Conservation (phyloP, 2,888 invertebrate species). For the Caenorhabditis becei region DNA sequence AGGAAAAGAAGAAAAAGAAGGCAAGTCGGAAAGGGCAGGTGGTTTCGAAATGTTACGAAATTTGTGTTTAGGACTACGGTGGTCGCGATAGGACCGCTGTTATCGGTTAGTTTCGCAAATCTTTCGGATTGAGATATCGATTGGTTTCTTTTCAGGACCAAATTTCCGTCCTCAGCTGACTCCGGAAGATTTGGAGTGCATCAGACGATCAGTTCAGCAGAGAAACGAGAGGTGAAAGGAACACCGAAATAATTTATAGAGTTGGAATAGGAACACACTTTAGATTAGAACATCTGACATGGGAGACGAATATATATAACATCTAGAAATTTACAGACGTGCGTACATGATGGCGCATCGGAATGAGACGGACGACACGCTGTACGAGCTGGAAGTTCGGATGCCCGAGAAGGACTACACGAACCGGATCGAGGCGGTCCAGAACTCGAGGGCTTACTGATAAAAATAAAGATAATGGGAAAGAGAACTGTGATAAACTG, state of each 20-base stretch:
- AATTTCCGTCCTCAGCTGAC: constrained; percentile 53
- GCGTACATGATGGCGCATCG: constrained; percentile 63
- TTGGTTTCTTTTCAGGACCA: constrained; percentile 53
- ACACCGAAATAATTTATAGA: constrained; percentile 30
- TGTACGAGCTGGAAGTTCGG: constrained; percentile 56
- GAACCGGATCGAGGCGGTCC: constrained; percentile 26
- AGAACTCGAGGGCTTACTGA: constrained; percentile 35
- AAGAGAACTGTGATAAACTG: background rate
- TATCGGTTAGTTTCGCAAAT: constrained; percentile 21
- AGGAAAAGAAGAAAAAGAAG: constrained; percentile 33
- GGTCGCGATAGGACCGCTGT: constrained; percentile 21
- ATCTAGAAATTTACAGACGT: constrained; percentile 42
- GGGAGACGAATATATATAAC: background rate
- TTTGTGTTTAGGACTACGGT: background rate
- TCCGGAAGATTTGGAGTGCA: constrained; percentile 55
- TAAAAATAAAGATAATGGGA: background rate
- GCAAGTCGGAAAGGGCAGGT: background rate
- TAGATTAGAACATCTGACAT: background rate
- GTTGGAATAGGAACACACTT: background rate
- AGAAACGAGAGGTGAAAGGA: constrained; percentile 59
- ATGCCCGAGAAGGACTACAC: constrained; percentile 64
- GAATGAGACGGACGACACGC: constrained; percentile 61
- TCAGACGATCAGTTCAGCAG: constrained; percentile 54
- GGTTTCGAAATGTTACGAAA: background rate
- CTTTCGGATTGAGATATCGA: constrained; percentile 1